Evolutionary conservation across 2,888 invertebrate species (phyloP).

Genomic region (Agrochola litura): DNA sequence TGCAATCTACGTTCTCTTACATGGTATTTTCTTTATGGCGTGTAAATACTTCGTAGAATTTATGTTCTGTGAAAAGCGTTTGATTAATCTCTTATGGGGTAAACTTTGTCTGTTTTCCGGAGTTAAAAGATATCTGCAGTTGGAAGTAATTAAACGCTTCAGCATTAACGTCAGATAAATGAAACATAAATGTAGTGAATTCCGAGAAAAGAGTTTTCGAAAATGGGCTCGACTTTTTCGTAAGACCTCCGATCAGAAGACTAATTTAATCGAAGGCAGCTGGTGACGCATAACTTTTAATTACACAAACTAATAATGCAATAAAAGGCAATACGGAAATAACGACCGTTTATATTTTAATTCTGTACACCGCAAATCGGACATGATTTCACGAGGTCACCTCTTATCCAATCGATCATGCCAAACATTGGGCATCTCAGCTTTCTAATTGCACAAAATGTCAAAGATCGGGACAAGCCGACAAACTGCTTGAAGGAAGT

Average conservation of each 20-base stretch:
- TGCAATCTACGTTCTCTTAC: constrained; percentile 47
- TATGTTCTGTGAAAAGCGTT: constrained; percentile 35
- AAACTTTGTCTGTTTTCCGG: not conserved
- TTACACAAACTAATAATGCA: constrained; percentile 32
- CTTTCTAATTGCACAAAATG: constrained; percentile 64
- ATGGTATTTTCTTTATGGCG: constrained; percentile 14
- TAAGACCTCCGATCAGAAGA: not conserved
- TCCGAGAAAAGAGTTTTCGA: not conserved
- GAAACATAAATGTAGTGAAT: not conserved
- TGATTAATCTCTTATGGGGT: not conserved
- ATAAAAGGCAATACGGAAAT: constrained; percentile 52
- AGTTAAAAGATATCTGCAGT: not conserved
- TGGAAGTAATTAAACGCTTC: not conserved
- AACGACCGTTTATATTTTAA: constrained; percentile 30
- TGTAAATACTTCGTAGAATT: constrained; percentile 29
- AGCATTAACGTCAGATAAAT: not conserved
- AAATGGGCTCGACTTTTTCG: not conserved
- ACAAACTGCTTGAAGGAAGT: constrained; percentile 52
- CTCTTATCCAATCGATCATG: constrained; percentile 35
- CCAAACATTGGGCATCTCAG: constrained; percentile 35
- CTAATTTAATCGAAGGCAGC: constrained; percentile 33
- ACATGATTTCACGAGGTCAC: constrained; percentile 33
- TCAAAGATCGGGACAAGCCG: constrained; percentile 53
- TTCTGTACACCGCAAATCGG: constrained; percentile 26
- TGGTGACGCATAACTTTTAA: constrained; percentile 43